Percentiles rank a stretch among this genome's conserved stretches.
Evolutionary conservation across 2,888 invertebrate genomes (phyloP).

Genomic region (Sycophila texana): DNA sequence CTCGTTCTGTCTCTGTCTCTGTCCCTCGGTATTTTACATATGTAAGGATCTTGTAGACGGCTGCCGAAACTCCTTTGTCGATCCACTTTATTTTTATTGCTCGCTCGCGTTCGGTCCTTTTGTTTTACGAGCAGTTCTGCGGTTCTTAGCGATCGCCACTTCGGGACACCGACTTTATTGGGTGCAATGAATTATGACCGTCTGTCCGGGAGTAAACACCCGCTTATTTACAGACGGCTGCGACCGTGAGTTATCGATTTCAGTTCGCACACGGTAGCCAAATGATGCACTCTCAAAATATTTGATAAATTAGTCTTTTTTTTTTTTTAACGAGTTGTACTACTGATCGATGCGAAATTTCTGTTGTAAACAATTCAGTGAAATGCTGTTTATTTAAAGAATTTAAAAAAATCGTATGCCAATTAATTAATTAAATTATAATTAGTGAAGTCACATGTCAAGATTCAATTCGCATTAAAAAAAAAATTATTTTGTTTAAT

Average conservation of each 20-base stretch:
- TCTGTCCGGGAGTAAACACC: not conserved
- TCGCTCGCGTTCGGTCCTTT: not conserved
- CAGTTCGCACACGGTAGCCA: not conserved
- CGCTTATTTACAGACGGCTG: not conserved
- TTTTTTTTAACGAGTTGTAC: too few species aligned
- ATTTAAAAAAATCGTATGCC: too few species aligned
- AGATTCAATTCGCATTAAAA: too few species aligned
- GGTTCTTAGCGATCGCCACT: conserved; percentile 6
- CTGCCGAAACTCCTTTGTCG: not conserved
- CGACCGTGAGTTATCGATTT: conserved; percentile 14
- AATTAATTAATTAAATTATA: too few species aligned
- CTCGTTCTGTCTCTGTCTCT: not conserved
- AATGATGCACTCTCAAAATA: not conserved
- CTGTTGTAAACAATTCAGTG: too few species aligned
- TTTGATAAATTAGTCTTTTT: too few species aligned
- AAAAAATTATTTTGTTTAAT: too few species aligned
- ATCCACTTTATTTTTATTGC: conserved; percentile 12
- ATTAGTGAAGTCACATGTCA: too few species aligned
- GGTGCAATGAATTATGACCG: conserved; percentile 31
- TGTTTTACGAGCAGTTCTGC: conserved; percentile 24
- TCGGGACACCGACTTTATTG: conserved; percentile 24
- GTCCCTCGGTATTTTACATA: conserved; percentile 36
- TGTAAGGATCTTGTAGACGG: conserved; percentile 23
- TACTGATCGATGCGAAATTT: too few species aligned
- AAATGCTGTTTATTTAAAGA: too few species aligned